Evolutionary conservation across 2,888 invertebrate species (phyloP), one percentile per base, ranked within the genome.

Genomic region (Phaonia tiefii): DNA sequence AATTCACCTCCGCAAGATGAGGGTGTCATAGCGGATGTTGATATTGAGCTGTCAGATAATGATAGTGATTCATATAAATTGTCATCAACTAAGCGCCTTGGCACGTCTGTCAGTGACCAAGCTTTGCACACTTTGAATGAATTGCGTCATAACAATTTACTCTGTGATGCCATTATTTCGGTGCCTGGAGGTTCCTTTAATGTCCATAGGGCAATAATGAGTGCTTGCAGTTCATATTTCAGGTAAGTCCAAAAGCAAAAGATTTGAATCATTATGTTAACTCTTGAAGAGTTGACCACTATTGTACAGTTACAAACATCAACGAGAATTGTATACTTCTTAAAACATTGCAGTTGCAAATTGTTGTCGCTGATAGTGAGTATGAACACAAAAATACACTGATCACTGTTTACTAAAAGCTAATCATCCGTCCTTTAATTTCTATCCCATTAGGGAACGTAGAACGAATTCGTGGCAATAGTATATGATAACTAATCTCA

Each of bases 191-290:
- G 96, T 79, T 93, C 94, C 70, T 96, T 97, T 88, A 95, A 95
- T 46, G 96, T 98, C 71, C 98, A 98, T 91, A 93, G 97, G 83
- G 95, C 96, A 77, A 95, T 97, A 85, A 92, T 97, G 86, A 96
- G 96, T 80, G 95, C 97, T 75, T 96, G 97, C 91, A 98, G 98
- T 88, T 94, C 95, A 49, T 98, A 97, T 91, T 98, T 98, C 91
- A 93, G 95, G 96, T 96, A 92, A 90, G 91, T 88, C 26, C 8
- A n/a, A n/a, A n/a, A n/a, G n/a, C n/a, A n/a, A n/a, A n/a, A n/a
- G n/a, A n/a, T n/a, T n/a, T n/a, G n/a, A n/a, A n/a, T n/a, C n/a
- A n/a, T n/a, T n/a, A n/a, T n/a, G n/a, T n/a, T n/a, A n/a, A n/a
- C n/a, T n/a, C n/a, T n/a, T n/a, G n/a, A n/a, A n/a, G n/a, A n/a